Conservation (phyloP, 2,113 vertebrate genomes). For the Myiozetetes cayanensis region DNA sequence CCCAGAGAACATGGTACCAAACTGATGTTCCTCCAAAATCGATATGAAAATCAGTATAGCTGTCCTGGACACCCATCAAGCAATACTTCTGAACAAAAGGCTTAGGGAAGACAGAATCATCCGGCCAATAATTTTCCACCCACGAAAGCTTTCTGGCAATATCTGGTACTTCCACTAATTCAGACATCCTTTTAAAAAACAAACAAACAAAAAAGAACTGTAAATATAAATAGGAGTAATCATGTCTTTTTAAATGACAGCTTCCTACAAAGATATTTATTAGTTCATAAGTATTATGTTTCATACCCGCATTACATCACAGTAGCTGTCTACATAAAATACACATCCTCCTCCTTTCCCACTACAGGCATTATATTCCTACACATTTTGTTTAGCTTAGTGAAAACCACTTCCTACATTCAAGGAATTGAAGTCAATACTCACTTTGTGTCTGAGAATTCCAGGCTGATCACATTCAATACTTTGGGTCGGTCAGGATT, state of each 20-base stretch:
- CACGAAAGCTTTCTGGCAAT: constrained; percentile 97
- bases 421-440: constrained; percentile 56
- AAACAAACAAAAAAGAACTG: background rate
- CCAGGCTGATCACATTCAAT: constrained; percentile 98
- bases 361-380: background rate
- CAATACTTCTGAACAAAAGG: constrained; percentile 99
- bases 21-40: constrained; percentile 99
- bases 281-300: background rate
- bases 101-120: constrained; percentile 97
- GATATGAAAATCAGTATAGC: constrained; percentile 99
- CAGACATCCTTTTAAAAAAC: constrained; percentile 88
- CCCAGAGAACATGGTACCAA: constrained; percentile 99
- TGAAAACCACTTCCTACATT: background rate
- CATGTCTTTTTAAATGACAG: background rate
- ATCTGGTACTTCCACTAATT: constrained; percentile 93
- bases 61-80: constrained; percentile 96
- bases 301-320: background rate
- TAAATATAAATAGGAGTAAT: background rate
- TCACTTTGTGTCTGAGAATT: constrained; percentile 98
- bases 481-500: constrained; percentile 90
- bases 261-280: background rate
- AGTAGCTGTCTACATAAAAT: background rate
- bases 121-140: constrained; percentile 99
- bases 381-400: background rate
- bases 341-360: background rate